Evolutionary conservation across 1,140 invertebrate species (phyloP), one percentile per base, ranked within the genome.

Genomic region (Nasonia giraulti): DNA sequence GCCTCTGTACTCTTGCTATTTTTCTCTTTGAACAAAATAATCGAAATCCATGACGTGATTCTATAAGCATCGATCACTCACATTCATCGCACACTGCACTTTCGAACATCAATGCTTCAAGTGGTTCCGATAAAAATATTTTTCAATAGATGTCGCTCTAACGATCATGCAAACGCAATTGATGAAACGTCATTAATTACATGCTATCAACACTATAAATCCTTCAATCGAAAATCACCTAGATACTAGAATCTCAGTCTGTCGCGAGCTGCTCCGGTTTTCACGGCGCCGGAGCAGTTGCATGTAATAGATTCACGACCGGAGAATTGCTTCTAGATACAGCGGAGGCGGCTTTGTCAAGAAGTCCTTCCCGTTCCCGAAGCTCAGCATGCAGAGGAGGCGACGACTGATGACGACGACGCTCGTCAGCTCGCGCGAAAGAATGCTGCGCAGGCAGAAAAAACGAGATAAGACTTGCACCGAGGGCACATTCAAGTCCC

Each of bases 291-390:
- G 55, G 55, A 6, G 55, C 55, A 62, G 55, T 50, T 62, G 55
- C 55, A 62, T 14, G 55, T 62, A 20, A 62, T 62, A 17, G 55
- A 62, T 62, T 62, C 55, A 62, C 55, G 55, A 62, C 55, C 55
- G 55, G 20, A 62, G 44, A 78, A 78, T 44, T 76, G 44, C 47
- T 86, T 79, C n/a, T 55, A 93, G 92, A 86, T 95, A 94, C 84
- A 92, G 92, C 50, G 94, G 93, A 71, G 93, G 93, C 86, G 94
- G 94, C 80, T 94, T 94, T 89, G 94, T 94, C 8, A 95, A 95
- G 87, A 95, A 95, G 90, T 94, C 94, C 85, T 93, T 94, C 77
- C 94, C 94, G 69, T 95, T 94, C 87, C 94, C 94, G 17, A 94
- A 94, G 88, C 90, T 94, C 85, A 93, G 92, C 86, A 89, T 93